phyloP scores from a whole-genome alignment of 2,113 vertebrate species.

The Mobula hypostoma region DNA sequence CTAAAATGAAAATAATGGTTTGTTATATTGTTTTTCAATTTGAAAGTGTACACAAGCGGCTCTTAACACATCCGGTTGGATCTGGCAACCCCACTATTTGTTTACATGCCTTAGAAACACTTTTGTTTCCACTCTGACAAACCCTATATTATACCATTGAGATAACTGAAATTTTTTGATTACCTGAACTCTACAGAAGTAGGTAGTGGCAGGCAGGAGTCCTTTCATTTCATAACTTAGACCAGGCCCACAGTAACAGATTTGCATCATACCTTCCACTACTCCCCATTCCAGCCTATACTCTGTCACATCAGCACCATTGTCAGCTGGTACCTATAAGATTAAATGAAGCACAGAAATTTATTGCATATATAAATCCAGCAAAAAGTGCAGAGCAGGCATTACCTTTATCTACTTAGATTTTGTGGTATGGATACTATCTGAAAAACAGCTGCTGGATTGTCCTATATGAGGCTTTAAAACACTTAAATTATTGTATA shows the following conservation, averaged over 20 bases:
- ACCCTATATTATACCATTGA: background rate
- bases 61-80: background rate
- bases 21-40: background rate
- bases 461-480: background rate
- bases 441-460: background rate
- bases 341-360: conserved; percentile 25
- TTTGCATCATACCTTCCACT: conserved; percentile 84
- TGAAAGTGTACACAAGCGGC: background rate
- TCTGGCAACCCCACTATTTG: background rate
- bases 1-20: background rate
- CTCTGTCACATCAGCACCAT: conserved; percentile 79
- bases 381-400: background rate
- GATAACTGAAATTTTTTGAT: conserved; percentile 39
- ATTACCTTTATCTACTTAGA: background rate
- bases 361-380: background rate
- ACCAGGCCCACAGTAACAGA: conserved; percentile 74
- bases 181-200: conserved; percentile 91
- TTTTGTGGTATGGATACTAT: background rate
- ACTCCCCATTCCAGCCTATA: conserved; percentile 90
- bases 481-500: background rate
- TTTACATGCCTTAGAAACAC: background rate
- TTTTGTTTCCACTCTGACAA: background rate
- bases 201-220: conserved; percentile 80
- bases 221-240: conserved; percentile 82
- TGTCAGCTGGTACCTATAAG: conserved; percentile 69